Evolutionary conservation across 2,113 vertebrate genomes (phyloP).

Genomic region (Mirounga angustirostris): DNA sequence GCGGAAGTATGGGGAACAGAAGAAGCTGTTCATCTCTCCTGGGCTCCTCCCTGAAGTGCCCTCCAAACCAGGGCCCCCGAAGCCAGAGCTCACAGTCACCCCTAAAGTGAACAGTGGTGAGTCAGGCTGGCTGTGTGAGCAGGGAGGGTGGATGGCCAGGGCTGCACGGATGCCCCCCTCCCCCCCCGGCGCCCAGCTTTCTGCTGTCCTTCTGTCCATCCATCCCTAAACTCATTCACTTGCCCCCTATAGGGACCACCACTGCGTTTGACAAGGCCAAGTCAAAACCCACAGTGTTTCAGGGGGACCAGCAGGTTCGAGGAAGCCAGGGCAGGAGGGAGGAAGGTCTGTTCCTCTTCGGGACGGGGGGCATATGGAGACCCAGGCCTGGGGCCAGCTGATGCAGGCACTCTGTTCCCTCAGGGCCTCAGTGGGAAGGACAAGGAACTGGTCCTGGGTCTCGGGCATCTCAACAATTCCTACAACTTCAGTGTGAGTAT

Average conservation of each 20-base stretch:
- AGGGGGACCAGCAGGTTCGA: slow-evolving; percentile 19
- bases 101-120: neutral
- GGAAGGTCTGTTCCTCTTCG: neutral
- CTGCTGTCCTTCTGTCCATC: neutral
- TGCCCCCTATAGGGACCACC: neutral
- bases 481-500: slow-evolving; percentile 91
- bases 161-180: rapidly evolving
- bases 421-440: slow-evolving; percentile 71
- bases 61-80: rapidly evolving
- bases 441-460: slow-evolving; percentile 70
- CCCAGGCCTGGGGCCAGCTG: neutral
- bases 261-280: rapidly evolving
- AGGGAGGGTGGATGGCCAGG: neutral
- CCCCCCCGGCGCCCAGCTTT: neutral
- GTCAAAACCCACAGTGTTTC: neutral
- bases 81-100: neutral
- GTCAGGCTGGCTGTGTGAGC: neutral
- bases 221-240: neutral
- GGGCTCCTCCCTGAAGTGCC: slow-evolving; percentile 40
- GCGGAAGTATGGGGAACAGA: slow-evolving; percentile 80
- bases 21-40: slow-evolving; percentile 77
- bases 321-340: neutral
- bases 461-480: slow-evolving; percentile 78
- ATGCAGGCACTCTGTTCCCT: neutral
- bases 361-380: rapidly evolving